Percentiles rank a stretch among this genome's conserved stretches.
phyloP scores from a whole-genome alignment of 2,888 invertebrate species.

The Cetonia aurata region DNA sequence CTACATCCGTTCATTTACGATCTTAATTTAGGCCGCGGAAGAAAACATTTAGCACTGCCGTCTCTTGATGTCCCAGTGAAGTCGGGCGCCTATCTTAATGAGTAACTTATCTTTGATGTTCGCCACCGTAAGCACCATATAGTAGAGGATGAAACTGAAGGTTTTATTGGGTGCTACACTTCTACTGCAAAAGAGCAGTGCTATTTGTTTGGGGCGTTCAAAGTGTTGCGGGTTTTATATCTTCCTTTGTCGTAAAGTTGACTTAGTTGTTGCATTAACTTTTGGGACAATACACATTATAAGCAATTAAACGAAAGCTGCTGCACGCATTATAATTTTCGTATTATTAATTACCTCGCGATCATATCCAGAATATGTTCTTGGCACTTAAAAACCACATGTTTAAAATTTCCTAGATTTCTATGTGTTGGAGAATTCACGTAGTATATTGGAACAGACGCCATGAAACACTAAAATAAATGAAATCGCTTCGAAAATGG shows the following conservation, averaged over 20 bases:
- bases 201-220: slow-evolving; percentile 8
- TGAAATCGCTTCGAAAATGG: too few relatives aligned
- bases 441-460: too few relatives aligned
- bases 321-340: too few relatives aligned
- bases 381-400: too few relatives aligned
- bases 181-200: not conserved
- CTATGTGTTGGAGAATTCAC: too few relatives aligned
- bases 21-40: slow-evolving; percentile 32
- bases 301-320: too few relatives aligned
- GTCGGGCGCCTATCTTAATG: slow-evolving; percentile 19
- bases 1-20: slow-evolving; percentile 38
- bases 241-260: slow-evolving; percentile 18
- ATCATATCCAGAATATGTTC: too few relatives aligned
- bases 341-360: too few relatives aligned
- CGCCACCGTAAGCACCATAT: not conserved
- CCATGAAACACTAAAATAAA: too few relatives aligned
- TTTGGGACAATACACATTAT: too few relatives aligned
- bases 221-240: slow-evolving; percentile 24
- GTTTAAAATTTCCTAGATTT: too few relatives aligned
- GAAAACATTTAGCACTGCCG: slow-evolving; percentile 36
- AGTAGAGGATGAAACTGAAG: slow-evolving; percentile 18
- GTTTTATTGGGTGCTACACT: slow-evolving; percentile 13
- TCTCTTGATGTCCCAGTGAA: slow-evolving; percentile 18
- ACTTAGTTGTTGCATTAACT: not conserved
- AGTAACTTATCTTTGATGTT: slow-evolving; percentile 31